phyloP scores from a whole-genome alignment of 2,797 vertebrate genomes.

The Pangasius krempfi region DNA sequence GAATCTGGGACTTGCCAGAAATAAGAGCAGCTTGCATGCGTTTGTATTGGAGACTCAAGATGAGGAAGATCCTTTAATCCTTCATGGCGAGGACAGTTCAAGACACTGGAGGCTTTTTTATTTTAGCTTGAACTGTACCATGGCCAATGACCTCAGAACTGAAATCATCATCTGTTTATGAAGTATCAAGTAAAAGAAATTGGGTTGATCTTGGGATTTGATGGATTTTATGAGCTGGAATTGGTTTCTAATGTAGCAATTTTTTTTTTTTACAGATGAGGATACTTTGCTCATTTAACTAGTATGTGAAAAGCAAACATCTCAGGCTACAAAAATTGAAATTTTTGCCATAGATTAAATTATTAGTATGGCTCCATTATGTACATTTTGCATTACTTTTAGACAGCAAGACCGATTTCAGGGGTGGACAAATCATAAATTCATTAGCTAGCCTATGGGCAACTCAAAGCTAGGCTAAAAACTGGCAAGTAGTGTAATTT shows the following conservation, averaged over 20 bases:
- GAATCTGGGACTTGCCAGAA: slow-evolving; percentile 61
- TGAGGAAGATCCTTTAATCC: slow-evolving; percentile 43
- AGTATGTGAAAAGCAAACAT: slow-evolving; percentile 35
- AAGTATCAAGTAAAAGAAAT: slow-evolving; percentile 26
- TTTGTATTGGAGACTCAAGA: slow-evolving; percentile 60
- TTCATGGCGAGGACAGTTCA: slow-evolving; percentile 60
- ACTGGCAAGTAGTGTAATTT: no score
- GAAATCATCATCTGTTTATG: slow-evolving; percentile 11
- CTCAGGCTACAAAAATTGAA: slow-evolving; percentile 20
- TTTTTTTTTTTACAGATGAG: slow-evolving; percentile 13
- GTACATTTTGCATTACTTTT: not conserved
- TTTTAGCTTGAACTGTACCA: slow-evolving; percentile 21
- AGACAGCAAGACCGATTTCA: not conserved
- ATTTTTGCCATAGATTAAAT: not conserved
- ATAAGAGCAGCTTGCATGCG: slow-evolving; percentile 61
- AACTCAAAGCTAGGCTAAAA: not conserved
- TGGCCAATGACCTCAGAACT: slow-evolving; percentile 33
- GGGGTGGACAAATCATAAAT: slow-evolving; percentile 21
- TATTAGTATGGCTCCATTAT: not conserved
- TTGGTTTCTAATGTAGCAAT: slow-evolving; percentile 34
- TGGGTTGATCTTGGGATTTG: slow-evolving; percentile 13
- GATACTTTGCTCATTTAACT: slow-evolving; percentile 38
- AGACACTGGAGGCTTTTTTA: slow-evolving; percentile 46
- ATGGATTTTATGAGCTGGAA: slow-evolving; percentile 13
- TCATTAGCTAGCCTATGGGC: not conserved